Evolutionary conservation across 1,140 invertebrate species (phyloP).

Genomic region (Sitophilus oryzae): DNA sequence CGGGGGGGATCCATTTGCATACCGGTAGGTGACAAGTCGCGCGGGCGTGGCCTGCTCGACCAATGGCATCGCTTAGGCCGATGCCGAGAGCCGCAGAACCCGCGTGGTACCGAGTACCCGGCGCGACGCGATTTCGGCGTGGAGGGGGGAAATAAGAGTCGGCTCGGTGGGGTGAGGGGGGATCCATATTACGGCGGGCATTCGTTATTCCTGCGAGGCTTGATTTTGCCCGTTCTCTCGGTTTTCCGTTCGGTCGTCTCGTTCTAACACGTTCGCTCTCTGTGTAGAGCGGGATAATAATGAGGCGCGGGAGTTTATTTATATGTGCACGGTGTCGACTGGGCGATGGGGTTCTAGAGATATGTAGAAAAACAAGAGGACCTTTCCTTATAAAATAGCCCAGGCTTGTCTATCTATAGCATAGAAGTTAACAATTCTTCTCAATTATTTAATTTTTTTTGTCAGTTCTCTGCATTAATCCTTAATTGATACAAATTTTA

Average conservation of each 20-base stretch:
- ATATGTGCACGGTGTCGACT: background rate
- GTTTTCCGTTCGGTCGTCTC: too few relatives aligned
- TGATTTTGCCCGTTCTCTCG: background rate
- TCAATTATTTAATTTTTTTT: too few relatives aligned
- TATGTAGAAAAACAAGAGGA: too few relatives aligned
- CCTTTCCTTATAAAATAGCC: too few relatives aligned
- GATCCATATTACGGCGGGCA: background rate
- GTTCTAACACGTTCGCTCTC: too few relatives aligned
- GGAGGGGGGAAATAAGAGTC: background rate
- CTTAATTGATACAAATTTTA: too few relatives aligned
- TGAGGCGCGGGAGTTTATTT: background rate
- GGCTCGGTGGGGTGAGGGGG: background rate
- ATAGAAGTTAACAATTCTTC: too few relatives aligned
- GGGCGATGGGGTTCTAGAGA: background rate
- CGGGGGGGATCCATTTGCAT: constrained; percentile 41
- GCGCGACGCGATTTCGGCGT: background rate
- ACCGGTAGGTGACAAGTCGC: constrained; percentile 45
- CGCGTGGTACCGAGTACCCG: constrained; percentile 40
- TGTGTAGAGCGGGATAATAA: background rate
- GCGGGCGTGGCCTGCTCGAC: constrained; percentile 35
- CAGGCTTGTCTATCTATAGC: too few relatives aligned
- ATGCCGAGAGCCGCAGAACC: constrained; percentile 20
- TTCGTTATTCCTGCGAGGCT: background rate
- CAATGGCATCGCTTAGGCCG: constrained; percentile 33
- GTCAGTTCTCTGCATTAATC: too few relatives aligned